These are phyloP conservation scores for Patella ulyssiponensis DNA, from an alignment of 2,888 invertebrate genomes.

Conservation along the genomic window DNA sequence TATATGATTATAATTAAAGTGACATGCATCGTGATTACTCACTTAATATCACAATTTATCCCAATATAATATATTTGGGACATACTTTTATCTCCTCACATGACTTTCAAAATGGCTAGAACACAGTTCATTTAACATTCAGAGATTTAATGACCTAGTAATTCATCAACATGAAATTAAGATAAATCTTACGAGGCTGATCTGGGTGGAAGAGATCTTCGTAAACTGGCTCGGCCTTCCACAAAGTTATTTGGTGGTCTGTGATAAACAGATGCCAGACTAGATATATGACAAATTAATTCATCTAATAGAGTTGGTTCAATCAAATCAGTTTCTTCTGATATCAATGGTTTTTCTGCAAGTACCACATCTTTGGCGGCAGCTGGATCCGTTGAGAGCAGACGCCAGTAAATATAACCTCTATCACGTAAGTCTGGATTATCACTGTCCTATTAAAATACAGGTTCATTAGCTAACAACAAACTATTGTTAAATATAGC, in stretches of 20 bases:
- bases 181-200: constrained; percentile 58
- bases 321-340: constrained; percentile 97
- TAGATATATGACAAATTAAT: constrained; percentile 98
- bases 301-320: constrained; percentile 98
- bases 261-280: constrained; percentile 97
- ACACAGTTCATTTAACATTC: no score
- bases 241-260: constrained; percentile 99
- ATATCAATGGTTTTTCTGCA: constrained; percentile 98
- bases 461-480: neutral
- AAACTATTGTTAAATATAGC: no score
- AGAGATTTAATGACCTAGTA: no score
- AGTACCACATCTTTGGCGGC: constrained; percentile 99
- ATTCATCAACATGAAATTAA: no score
- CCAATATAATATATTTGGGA: no score
- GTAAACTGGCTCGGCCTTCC: constrained; percentile 78
- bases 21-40: no score
- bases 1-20: no score
- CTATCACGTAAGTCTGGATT: constrained; percentile 98
- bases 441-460: constrained; percentile 82
- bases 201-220: constrained; percentile 60
- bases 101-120: no score
- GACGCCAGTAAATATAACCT: constrained; percentile 99
- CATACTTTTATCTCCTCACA: no score
- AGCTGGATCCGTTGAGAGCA: constrained; percentile 97
- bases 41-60: no score